Percentiles rank a stretch among this genome's conserved stretches.
Evolutionary conservation across 2,888 invertebrate species (phyloP).

Genomic region (Harmothoe impar): DNA sequence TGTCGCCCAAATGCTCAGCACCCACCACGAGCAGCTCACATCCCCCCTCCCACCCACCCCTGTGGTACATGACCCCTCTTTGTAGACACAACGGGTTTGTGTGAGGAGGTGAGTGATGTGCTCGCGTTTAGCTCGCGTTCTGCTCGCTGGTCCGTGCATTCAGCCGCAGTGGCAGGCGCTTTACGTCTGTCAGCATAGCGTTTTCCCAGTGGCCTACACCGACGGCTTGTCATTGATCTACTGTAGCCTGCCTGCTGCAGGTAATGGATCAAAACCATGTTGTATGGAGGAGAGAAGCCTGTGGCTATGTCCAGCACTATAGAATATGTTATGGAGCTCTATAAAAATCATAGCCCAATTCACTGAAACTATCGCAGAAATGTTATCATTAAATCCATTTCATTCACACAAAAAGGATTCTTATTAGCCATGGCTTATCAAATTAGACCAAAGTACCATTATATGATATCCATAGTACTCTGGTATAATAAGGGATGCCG

Average conservation of each 20-base stretch:
- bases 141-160: background rate
- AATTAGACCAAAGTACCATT: too few species aligned
- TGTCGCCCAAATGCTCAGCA: background rate
- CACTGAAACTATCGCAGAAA: too few species aligned
- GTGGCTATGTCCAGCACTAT: too few species aligned
- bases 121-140: background rate
- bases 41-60: background rate
- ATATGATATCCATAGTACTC: too few species aligned
- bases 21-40: background rate
- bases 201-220: background rate
- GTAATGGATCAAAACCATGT: background rate
- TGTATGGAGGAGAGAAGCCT: background rate
- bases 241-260: background rate
- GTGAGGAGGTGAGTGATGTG: background rate
- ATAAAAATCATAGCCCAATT: too few species aligned
- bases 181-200: background rate
- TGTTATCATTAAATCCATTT: too few species aligned
- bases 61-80: too few species aligned
- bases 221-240: background rate
- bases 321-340: too few species aligned
- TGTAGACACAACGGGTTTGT: too few species aligned
- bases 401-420: too few species aligned
- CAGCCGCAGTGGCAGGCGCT: background rate
- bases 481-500: too few species aligned
- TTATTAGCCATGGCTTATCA: too few species aligned